Percentiles rank a stretch among this genome's conserved stretches.
These are phyloP conservation scores for Anguilla rostrata DNA, from an alignment of 2,113 vertebrate species.

Conservation along the genomic window DNA sequence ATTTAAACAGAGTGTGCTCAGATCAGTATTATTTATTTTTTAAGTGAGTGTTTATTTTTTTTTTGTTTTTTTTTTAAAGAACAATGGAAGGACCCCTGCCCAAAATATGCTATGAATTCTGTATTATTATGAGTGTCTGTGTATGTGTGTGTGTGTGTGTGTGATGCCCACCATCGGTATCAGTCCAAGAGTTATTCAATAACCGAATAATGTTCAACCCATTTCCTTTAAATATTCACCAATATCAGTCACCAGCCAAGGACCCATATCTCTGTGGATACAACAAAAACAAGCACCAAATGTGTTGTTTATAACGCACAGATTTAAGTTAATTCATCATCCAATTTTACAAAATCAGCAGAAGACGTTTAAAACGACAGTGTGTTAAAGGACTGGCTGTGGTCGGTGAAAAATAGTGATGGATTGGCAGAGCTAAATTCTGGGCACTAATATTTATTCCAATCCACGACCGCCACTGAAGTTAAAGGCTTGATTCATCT, in stretches of 20 bases:
- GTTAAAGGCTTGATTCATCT: slow-evolving; percentile 1
- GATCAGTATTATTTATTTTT: too few species aligned
- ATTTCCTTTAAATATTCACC: background rate
- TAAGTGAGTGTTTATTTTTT: too few species aligned
- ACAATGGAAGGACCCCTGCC: too few species aligned
- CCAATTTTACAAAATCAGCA: background rate
- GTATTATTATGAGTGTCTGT: too few species aligned
- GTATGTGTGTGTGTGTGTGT: too few species aligned
- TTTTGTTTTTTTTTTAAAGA: too few species aligned
- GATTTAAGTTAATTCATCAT: too few species aligned
- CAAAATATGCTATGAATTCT: too few species aligned
- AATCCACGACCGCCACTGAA: background rate
- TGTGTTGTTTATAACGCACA: too few species aligned
- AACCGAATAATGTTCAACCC: too few species aligned
- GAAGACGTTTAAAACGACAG: background rate
- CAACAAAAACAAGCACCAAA: background rate
- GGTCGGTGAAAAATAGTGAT: background rate
- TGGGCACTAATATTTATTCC: slow-evolving; percentile 18
- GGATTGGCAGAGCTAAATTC: slow-evolving; percentile 4
- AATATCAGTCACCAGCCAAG: background rate
- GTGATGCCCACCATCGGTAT: too few species aligned
- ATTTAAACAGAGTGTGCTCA: background rate
- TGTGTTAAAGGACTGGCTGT: background rate
- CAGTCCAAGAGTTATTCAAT: too few species aligned
- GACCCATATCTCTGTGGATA: background rate